A percentile compares a stretch with the other conserved stretches of the same genome.
Evolutionary conservation across 1,140 invertebrate genomes (phyloP).

Genomic region (Megathymus violae): DNA sequence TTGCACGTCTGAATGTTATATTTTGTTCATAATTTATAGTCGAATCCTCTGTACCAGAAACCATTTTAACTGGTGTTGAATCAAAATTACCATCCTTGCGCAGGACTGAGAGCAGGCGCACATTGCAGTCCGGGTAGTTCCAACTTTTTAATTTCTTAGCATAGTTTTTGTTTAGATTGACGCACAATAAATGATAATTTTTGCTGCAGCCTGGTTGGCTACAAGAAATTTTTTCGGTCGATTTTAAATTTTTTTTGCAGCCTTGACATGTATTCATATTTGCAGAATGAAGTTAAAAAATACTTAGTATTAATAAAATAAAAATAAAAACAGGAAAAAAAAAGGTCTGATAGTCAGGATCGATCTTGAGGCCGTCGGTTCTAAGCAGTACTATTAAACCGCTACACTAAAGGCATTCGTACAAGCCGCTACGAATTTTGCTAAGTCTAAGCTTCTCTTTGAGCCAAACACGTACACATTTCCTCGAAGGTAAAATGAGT

Average conservation of each 20-base stretch:
- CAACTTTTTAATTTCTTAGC: conserved; percentile 15
- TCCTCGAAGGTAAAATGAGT: conserved; percentile 37
- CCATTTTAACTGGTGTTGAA: conserved; percentile 13
- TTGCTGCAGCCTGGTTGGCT: neutral
- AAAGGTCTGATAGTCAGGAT: no score
- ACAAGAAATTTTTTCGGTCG: conserved; percentile 11
- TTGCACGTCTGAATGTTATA: conserved; percentile 12
- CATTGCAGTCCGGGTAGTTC: conserved; percentile 23
- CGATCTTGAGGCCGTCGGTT: no score
- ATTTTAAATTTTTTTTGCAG: conserved; percentile 3
- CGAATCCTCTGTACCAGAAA: neutral
- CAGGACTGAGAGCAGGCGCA: neutral
- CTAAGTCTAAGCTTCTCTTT: conserved; percentile 25
- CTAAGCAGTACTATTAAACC: no score
- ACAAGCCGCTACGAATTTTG: no score
- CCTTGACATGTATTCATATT: conserved; percentile 2
- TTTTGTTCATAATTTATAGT: neutral
- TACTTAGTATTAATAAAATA: no score
- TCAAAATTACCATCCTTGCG: conserved; percentile 10
- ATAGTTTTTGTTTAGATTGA: conserved; percentile 12
- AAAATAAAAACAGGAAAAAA: no score
- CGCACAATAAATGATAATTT: conserved; percentile 4
- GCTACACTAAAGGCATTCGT: no score
- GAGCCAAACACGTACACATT: conserved; percentile 30
- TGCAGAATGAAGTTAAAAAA: no score